These are phyloP conservation scores for Montipora efflorescens DNA, from an alignment of 64 coral and sea anemone genomes.

Conservation along the genomic window DNA sequence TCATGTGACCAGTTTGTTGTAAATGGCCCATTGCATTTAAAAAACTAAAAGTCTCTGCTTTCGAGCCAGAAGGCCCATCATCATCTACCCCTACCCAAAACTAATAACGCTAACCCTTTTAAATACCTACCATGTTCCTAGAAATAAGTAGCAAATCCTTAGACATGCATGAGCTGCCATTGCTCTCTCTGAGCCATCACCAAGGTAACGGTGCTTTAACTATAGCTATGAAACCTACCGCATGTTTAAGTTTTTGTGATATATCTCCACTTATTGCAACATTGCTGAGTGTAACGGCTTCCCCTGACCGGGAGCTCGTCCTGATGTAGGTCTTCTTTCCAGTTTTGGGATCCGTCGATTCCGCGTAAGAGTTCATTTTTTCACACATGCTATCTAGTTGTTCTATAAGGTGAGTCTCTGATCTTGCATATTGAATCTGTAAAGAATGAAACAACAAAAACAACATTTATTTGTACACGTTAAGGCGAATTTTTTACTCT, in stretches of 20 bases:
- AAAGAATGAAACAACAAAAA: neutral
- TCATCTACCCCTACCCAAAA: too few species aligned
- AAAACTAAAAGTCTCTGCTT: too few species aligned
- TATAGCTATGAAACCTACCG: slow-evolving; percentile 49
- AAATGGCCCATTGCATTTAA: too few species aligned
- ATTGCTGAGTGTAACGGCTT: slow-evolving; percentile 87
- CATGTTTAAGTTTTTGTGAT: slow-evolving; percentile 88
- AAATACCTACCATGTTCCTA: too few species aligned
- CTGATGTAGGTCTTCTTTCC: slow-evolving; percentile 86
- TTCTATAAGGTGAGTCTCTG: slow-evolving; percentile 96
- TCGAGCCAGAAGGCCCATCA: too few species aligned
- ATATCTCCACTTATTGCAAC: slow-evolving; percentile 98
- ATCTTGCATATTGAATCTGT: slow-evolving; percentile 95
- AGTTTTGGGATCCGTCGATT: slow-evolving; percentile 87
- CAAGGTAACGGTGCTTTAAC: neutral
- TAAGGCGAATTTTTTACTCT: too few species aligned
- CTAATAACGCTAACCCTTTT: too few species aligned
- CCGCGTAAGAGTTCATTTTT: slow-evolving; percentile 89
- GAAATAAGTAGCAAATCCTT: too few species aligned
- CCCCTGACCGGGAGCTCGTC: slow-evolving; percentile 87
- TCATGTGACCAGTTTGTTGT: too few species aligned
- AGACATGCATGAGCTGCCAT: too few species aligned
- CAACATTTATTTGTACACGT: neutral
- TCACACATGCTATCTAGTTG: slow-evolving; percentile 91
- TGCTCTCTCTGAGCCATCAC: neutral